Conservation (phyloP, 2,888 invertebrate species). For the Sisyra nigra region DNA sequence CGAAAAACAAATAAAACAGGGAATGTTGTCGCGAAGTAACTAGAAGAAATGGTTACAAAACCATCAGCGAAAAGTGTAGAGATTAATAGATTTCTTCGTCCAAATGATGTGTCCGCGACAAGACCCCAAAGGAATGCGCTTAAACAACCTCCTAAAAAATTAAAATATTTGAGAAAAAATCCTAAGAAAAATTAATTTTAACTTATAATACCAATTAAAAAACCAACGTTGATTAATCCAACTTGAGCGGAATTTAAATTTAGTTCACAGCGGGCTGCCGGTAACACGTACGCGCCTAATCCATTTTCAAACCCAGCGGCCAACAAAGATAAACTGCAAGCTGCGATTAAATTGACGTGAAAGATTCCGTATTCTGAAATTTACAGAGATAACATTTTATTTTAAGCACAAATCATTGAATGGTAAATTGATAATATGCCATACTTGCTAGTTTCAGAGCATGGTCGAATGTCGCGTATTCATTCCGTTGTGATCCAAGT, state of each 20-base stretch:
- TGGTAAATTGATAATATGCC: background rate
- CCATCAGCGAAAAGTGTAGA: slow-evolving; percentile 26
- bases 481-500: background rate
- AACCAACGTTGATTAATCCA: slow-evolving; percentile 53
- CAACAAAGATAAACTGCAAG: slow-evolving; percentile 46
- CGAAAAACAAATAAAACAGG: slow-evolving; percentile 39
- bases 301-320: slow-evolving; percentile 49
- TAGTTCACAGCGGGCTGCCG: slow-evolving; percentile 55
- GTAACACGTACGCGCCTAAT: slow-evolving; percentile 52
- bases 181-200: background rate
- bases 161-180: slow-evolving; percentile 1
- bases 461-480: background rate
- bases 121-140: slow-evolving; percentile 71
- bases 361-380: slow-evolving; percentile 49
- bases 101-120: slow-evolving; percentile 51
- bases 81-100: slow-evolving; percentile 32
- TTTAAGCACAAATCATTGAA: background rate
- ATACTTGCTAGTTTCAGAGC: too few species aligned
- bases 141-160: slow-evolving; percentile 39
- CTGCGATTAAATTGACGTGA: slow-evolving; percentile 42
- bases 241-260: slow-evolving; percentile 44
- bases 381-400: background rate
- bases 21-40: slow-evolving; percentile 38
- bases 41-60: slow-evolving; percentile 36
- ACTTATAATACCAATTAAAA: slow-evolving; percentile 42